Percentiles rank a stretch among this genome's conserved stretches.
Conservation (phyloP, 2,113 vertebrate species). For the Brienomyrus brachyistius region DNA sequence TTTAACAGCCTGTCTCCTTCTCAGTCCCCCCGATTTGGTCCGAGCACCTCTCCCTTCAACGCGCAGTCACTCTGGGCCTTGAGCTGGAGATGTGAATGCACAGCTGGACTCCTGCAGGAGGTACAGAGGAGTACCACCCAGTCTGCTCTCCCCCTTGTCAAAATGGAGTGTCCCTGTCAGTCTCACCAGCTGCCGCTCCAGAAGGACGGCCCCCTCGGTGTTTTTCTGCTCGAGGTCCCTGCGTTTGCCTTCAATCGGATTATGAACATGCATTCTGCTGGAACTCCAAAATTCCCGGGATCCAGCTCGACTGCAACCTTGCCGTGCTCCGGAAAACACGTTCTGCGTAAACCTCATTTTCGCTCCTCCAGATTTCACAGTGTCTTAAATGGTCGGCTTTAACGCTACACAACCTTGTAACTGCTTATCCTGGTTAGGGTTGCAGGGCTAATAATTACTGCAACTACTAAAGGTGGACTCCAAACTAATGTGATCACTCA, state of each 20-base stretch:
- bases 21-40: background rate
- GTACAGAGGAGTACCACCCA: conserved; percentile 41
- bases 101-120: conserved; percentile 57
- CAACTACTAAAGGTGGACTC: background rate
- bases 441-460: background rate
- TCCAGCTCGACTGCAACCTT: background rate
- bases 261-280: background rate
- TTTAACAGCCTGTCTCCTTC: background rate
- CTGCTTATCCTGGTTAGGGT: background rate
- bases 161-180: conserved; percentile 67
- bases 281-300: background rate
- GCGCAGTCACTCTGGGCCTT: conserved; percentile 21
- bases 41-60: background rate
- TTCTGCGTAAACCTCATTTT: background rate
- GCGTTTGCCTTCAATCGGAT: background rate
- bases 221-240: conserved; percentile 6
- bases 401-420: background rate
- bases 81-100: conserved; percentile 44
- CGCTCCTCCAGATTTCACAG: background rate
- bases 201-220: conserved; percentile 47
- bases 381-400: background rate
- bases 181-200: conserved; percentile 63
- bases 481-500: background rate
- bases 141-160: conserved; percentile 57
- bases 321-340: background rate